Conservation (phyloP, 2,888 invertebrate species). For the Argyra leucocephala region DNA sequence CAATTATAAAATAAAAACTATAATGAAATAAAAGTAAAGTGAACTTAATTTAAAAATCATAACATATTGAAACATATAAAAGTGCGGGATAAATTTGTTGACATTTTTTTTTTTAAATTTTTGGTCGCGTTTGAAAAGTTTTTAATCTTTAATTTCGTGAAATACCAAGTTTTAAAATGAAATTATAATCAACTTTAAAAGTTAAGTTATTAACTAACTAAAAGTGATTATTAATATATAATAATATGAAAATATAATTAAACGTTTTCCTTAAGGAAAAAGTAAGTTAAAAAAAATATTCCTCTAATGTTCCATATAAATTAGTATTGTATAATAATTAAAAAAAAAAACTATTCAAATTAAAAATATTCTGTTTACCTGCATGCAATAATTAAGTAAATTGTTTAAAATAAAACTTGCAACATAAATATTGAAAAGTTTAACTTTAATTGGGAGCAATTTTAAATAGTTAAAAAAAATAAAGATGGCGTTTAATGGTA, state of each 20-base stretch:
- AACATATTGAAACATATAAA: conserved; percentile 22
- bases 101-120: conserved; percentile 24
- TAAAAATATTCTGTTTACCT: neutral
- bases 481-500: neutral
- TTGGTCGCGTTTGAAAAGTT: conserved; percentile 17
- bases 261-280: neutral
- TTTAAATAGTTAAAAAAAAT: neutral
- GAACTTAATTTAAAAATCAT: conserved; percentile 16
- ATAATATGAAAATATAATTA: neutral
- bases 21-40: neutral
- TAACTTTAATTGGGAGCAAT: neutral
- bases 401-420: neutral
- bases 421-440: neutral
- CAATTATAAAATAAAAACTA: neutral
- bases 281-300: neutral
- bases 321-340: neutral
- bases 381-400: neutral
- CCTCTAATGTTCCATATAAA: no score
- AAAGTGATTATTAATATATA: neutral
- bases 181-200: neutral
- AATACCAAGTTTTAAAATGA: neutral
- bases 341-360: neutral
- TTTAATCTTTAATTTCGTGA: neutral
- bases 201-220: neutral
- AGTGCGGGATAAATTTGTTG: conserved; percentile 25